A percentile compares a stretch with the other conserved stretches of the same genome.
Conservation (phyloP, 1,140 invertebrate genomes). For the Dolichoris vasculosae region DNA sequence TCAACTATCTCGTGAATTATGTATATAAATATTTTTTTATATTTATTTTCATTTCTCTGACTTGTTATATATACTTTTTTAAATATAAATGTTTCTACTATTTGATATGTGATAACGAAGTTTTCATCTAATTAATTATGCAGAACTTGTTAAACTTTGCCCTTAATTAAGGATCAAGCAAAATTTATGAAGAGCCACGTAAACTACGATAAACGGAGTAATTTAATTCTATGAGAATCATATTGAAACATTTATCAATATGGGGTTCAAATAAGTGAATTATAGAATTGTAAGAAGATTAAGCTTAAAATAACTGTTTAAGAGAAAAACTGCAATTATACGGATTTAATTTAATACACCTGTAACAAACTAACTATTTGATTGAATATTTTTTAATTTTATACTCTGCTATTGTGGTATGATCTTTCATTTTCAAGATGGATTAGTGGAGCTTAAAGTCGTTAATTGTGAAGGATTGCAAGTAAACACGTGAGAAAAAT, state of each 20-base stretch:
- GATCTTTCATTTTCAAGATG: constrained; percentile 24
- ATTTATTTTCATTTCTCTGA: too few species aligned
- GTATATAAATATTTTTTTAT: too few species aligned
- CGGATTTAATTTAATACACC: too few species aligned
- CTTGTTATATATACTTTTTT: too few species aligned
- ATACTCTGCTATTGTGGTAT: too few species aligned
- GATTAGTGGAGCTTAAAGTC: constrained; percentile 17
- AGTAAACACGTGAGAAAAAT: constrained; percentile 48
- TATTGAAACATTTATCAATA: constrained; percentile 15
- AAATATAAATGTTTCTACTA: too few species aligned
- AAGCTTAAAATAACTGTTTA: too few species aligned
- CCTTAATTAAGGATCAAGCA: constrained; percentile 43
- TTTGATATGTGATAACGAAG: background rate
- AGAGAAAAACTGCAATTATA: too few species aligned
- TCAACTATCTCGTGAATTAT: too few species aligned
- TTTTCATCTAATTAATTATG: constrained; percentile 41
- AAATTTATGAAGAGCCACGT: constrained; percentile 26
- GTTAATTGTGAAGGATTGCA: constrained; percentile 48
- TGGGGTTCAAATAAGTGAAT: background rate
- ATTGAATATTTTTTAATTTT: too few species aligned
- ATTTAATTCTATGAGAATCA: constrained; percentile 15
- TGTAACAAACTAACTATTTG: too few species aligned
- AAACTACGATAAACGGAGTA: background rate
- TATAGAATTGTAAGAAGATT: constrained; percentile 21
- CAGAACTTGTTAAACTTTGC: constrained; percentile 45